Percentiles rank a stretch among this genome's conserved stretches.
Evolutionary conservation across 2,797 vertebrate species (phyloP).

Genomic region (Sciurus vulgaris): DNA sequence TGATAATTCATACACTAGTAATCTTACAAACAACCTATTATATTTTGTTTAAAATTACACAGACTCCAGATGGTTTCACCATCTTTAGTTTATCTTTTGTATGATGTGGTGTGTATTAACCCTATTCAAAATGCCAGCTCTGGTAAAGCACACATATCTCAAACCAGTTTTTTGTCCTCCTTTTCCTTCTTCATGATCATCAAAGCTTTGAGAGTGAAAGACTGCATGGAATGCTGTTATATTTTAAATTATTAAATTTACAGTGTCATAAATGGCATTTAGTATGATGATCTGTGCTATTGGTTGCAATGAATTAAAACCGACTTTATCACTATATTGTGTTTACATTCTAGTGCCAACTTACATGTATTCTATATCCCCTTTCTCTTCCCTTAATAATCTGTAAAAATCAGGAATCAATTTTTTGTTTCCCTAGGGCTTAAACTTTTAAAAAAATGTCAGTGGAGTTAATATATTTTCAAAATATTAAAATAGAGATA

Average conservation of each 20-base stretch:
- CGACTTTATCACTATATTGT: not conserved
- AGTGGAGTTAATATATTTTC: not conserved
- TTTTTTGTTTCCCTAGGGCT: not conserved
- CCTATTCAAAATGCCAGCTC: not conserved
- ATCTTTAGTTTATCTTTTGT: constrained; percentile 1
- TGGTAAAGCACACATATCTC: not conserved
- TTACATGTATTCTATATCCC: not conserved
- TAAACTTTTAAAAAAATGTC: not conserved
- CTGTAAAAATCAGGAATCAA: not conserved
- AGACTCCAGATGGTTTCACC: constrained; percentile 15
- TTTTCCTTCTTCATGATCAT: not conserved
- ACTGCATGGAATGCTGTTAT: not conserved
- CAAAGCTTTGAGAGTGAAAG: constrained; percentile 40
- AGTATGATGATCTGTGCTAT: not conserved
- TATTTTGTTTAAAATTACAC: not conserved
- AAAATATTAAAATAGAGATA: not conserved
- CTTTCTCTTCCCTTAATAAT: not conserved
- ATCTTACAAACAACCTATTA: not conserved
- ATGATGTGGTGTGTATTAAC: not conserved
- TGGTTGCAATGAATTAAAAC: not conserved
- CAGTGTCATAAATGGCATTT: not conserved
- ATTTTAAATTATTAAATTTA: constrained; percentile 35
- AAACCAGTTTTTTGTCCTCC: too few species aligned
- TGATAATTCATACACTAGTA: not conserved
- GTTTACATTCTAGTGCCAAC: not conserved